Conservation (phyloP, 1,140 invertebrate genomes). For the Mizuhopecten yessoensis region DNA sequence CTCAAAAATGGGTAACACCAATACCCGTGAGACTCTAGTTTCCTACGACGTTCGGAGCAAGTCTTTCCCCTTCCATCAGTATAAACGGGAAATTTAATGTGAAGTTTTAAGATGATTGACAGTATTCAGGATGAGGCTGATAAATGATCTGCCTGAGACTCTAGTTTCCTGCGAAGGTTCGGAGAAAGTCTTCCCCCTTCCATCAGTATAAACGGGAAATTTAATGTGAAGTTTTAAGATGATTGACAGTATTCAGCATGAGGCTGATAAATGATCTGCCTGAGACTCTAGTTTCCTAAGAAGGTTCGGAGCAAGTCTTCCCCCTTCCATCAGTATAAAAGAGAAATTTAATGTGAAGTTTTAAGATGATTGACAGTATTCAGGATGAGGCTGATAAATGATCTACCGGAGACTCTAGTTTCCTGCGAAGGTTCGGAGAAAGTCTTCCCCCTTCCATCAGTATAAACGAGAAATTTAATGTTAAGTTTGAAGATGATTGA, state of each 20-base stretch:
- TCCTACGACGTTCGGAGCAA: slow-evolving; percentile 61
- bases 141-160: slow-evolving; percentile 68
- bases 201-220: slow-evolving; percentile 64
- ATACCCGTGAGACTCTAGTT: slow-evolving; percentile 72
- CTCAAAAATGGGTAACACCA: no score
- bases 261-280: slow-evolving; percentile 62
- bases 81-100: slow-evolving; percentile 68
- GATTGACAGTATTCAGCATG: slow-evolving; percentile 44
- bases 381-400: slow-evolving; percentile 54
- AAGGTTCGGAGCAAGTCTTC: slow-evolving; percentile 58
- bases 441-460: slow-evolving; percentile 59
- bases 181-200: slow-evolving; percentile 60
- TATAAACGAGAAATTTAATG: slow-evolving; percentile 68
- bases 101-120: slow-evolving; percentile 52
- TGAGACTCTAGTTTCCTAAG: slow-evolving; percentile 70
- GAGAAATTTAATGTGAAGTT: slow-evolving; percentile 65
- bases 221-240: slow-evolving; percentile 59
- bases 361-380: slow-evolving; percentile 49
- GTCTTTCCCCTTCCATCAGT: slow-evolving; percentile 56
- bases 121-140: no score
- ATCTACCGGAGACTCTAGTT: slow-evolving; percentile 72
- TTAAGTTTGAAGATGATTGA: slow-evolving; percentile 53
- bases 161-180: slow-evolving; percentile 65
- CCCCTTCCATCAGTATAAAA: slow-evolving; percentile 61
- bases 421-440: slow-evolving; percentile 59